Conservation (phyloP, 2,888 invertebrate genomes). For the Actias luna region DNA sequence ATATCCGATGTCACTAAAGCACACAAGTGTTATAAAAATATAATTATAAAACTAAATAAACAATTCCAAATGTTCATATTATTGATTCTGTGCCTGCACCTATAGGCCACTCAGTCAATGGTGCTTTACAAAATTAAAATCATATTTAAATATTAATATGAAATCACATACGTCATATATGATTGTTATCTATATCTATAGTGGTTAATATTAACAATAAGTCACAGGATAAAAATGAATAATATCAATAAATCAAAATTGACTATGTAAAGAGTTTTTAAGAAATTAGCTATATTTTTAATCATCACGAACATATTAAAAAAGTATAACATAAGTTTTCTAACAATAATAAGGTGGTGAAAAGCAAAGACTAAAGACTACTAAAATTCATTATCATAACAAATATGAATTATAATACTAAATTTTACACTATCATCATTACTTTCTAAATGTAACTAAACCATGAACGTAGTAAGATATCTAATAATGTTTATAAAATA, state of each 20-base stretch:
- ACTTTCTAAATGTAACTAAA: background rate
- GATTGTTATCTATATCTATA: background rate
- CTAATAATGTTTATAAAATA: conserved; percentile 21
- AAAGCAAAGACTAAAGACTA: background rate
- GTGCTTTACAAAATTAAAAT: conserved; percentile 29
- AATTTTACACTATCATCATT: background rate
- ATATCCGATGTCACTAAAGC: conserved; percentile 57
- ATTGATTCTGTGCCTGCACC: conserved; percentile 39
- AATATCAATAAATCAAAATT: background rate
- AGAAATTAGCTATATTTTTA: background rate
- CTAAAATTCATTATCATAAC: conserved; percentile 3
- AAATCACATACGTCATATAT: background rate
- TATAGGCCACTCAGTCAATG: conserved; percentile 57
- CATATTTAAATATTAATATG: background rate
- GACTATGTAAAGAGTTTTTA: background rate
- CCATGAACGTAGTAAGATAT: background rate
- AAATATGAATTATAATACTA: background rate
- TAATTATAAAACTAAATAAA: conserved; percentile 70
- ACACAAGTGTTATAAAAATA: conserved; percentile 60
- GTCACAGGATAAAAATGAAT: conserved; percentile 1
- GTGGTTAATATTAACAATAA: background rate
- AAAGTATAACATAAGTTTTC: background rate
- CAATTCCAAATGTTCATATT: conserved; percentile 52
- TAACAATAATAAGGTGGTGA: background rate
- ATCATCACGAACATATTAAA: background rate